Evolutionary conservation across 2,888 invertebrate species (phyloP), one percentile per base, ranked within the genome.

Genomic region (Aleiodes testaceus): DNA sequence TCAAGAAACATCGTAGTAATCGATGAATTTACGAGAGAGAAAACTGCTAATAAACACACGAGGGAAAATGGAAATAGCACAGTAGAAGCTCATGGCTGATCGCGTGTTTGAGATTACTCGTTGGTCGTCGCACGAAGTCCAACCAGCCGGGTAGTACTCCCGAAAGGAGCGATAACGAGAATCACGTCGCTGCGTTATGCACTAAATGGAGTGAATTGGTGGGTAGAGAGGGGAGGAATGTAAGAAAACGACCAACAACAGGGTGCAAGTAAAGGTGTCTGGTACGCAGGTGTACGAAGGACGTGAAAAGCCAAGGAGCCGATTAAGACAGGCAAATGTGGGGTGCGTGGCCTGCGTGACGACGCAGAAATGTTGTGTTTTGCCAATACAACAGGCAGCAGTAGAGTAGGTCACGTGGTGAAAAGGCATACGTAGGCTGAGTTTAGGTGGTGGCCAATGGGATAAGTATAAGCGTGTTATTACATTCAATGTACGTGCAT

Each of bases 211-310:
- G 59, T 26, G 42, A 18, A 42, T 16, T 36, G 42, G 36, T 11
- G 2, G 53, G 53, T n/a, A 18, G 50, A 9, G 20, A 22, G 26
- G 53, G 18, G 26, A 26, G 26, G 53, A 36, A 36, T 36, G 36
- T 36, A 36, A 53, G 36, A 59, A 26, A 26, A 59, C 36, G 59
- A 59, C 36, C 36, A 42, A 18, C 53, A 42, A 36, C 16, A 18
- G n/a, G n/a, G 69, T 49, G 69, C 63, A 74, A 70, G 74, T 36
- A 9, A 36, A 9, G 74, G 74, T 72, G 72, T 63, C 69, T 72
- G 75, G 81, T 80, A 76, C 78, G 79, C 78, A 70, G 77, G 55
- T 76, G 79, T 75, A 77, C 79, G 80, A 74, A 73, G 72, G 72
- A 73, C 75, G 78, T 77, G 73, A 74, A 70, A 76, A 74, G n/a